Percentiles rank a stretch among this genome's conserved stretches.
Evolutionary conservation across 2,888 invertebrate genomes (phyloP).

Genomic region (Euplagia quadripunctaria): DNA sequence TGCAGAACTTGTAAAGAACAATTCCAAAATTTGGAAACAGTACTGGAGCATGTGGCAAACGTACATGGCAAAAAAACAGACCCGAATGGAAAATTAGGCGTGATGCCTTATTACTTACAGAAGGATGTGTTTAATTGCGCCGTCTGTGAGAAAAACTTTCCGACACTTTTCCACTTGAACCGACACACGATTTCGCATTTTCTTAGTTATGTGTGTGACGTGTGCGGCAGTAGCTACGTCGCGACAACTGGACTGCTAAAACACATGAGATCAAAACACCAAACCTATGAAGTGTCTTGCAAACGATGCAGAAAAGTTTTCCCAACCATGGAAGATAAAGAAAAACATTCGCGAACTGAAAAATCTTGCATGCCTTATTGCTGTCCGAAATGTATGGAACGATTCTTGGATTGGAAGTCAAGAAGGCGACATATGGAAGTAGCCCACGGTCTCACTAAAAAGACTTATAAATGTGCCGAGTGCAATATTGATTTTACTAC

Average conservation of each 20-base stretch:
- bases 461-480: slow-evolving; percentile 69
- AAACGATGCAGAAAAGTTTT: slow-evolving; percentile 75
- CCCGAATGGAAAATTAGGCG: slow-evolving; percentile 66
- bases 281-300: slow-evolving; percentile 75
- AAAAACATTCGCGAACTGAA: slow-evolving; percentile 72
- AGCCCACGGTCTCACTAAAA: slow-evolving; percentile 70
- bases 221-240: slow-evolving; percentile 78
- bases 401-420: slow-evolving; percentile 74
- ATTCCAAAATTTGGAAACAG: slow-evolving; percentile 60
- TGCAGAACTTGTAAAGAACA: slow-evolving; percentile 68
- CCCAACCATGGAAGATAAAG: slow-evolving; percentile 79
- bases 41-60: slow-evolving; percentile 65
- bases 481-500: slow-evolving; percentile 72
- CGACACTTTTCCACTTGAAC: slow-evolving; percentile 75
- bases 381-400: slow-evolving; percentile 74
- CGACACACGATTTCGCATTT: slow-evolving; percentile 80
- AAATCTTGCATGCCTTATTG: slow-evolving; percentile 80
- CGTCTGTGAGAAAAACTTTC: slow-evolving; percentile 72
- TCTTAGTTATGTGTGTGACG: slow-evolving; percentile 77
- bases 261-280: slow-evolving; percentile 76
- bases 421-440: slow-evolving; percentile 76
- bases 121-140: slow-evolving; percentile 72
- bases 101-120: slow-evolving; percentile 75
- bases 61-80: slow-evolving; percentile 64
- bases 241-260: slow-evolving; percentile 74